Conservation (phyloP, 92 coral and sea anemone species). For the Epizoanthus fatuus region DNA sequence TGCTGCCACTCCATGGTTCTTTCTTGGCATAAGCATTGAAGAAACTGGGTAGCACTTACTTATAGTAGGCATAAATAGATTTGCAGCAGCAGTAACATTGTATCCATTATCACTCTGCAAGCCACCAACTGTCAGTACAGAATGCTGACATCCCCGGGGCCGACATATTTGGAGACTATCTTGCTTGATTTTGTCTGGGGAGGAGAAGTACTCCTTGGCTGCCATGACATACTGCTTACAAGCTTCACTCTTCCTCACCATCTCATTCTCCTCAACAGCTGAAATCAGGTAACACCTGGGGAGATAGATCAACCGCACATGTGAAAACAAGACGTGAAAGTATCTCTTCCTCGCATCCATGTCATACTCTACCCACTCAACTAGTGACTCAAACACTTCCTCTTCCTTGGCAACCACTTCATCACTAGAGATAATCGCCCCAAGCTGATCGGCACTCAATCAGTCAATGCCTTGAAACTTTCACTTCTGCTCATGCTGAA, state of each 20-base stretch:
- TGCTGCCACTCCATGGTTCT: constrained; percentile 77
- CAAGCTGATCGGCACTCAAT: constrained; percentile 77
- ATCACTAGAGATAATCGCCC: constrained; percentile 89
- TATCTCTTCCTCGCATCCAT: constrained; percentile 71
- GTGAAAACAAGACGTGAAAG: constrained; percentile 79
- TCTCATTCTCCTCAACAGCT: constrained; percentile 75
- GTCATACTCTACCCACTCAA: constrained; percentile 82
- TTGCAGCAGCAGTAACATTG: constrained; percentile 62
- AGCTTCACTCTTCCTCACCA: constrained; percentile 71
- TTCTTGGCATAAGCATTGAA: constrained; percentile 79
- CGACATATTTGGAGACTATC: constrained; percentile 32
- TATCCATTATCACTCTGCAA: constrained; percentile 71
- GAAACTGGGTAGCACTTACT: constrained; percentile 63
- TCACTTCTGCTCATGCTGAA: constrained; percentile 71
- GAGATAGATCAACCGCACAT: constrained; percentile 78
- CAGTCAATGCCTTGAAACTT: constrained; percentile 76
- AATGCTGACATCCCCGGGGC: constrained; percentile 84
- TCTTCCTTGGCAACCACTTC: constrained; percentile 93
- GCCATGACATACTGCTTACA: constrained; percentile 58
- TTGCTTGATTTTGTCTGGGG: constrained; percentile 41
- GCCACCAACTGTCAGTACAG: constrained; percentile 79
- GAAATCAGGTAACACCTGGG: constrained; percentile 82
- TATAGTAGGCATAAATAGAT: constrained; percentile 76
- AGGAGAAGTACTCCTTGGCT: constrained; percentile 78
- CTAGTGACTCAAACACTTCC: constrained; percentile 87